Evolutionary conservation across 2,113 vertebrate species (phyloP), one percentile per base, ranked within the genome.

Genomic region (Columba janthina): DNA sequence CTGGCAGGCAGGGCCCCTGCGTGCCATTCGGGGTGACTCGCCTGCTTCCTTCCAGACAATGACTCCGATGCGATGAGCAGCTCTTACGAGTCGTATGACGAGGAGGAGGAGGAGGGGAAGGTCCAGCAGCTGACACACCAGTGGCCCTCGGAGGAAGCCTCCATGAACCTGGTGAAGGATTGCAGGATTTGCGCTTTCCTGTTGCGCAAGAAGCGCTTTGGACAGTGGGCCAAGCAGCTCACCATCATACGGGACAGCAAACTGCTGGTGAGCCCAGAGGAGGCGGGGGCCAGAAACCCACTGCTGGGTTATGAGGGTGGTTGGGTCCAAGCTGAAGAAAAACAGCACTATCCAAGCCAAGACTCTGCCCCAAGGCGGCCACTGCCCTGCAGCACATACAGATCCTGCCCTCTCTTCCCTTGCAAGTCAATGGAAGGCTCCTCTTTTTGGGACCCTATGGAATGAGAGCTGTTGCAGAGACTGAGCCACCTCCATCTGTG

Each of bases 51-150:
- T 76, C 15, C 97, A 99, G 99, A 99, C 97, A 99, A 99, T 60
- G 99, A 99, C 96, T 99, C 99, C 1, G 99, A 99, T 60, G 99
- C 98, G 0, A 98, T 99, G 97, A 99, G 99, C 98, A 99, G 99
- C 93, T 99, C 99, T 29, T 99, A 99, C 0, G 99, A 99, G 96
- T 99, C 99, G 0, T 99, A 99, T 0, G 99, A 99, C 1, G 99
- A 99, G 31, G 99, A 99, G 62, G 99, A 99, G 9, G 99, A 99
- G 19, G 99, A 99, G 74, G 98, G 98, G 50, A 99, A 99, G 95
- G 97, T 97, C 69, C 98, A 96, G 71, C 98, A 97, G 73, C 97
- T 97, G 89, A 98, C 97, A 31, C 98, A 98, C 89, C 98, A 98
- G 77, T 99, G 99, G 99, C 98, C 98, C 1, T 98, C 98, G 0